Evolutionary conservation across 2,888 invertebrate species (phyloP).

Genomic region (Lithodes maja): DNA sequence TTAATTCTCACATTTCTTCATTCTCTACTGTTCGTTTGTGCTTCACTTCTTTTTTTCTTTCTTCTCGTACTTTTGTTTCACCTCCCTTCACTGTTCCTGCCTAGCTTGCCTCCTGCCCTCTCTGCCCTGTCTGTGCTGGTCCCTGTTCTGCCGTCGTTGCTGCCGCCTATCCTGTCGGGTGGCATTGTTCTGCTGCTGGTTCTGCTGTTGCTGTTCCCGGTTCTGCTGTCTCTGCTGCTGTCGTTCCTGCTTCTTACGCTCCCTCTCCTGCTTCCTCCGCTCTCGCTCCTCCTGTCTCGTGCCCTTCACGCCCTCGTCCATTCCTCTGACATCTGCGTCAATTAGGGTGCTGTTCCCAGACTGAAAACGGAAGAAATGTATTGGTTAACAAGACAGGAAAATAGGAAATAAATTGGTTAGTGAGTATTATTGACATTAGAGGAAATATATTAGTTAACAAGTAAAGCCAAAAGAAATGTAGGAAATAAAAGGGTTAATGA

Average conservation of each 20-base stretch:
- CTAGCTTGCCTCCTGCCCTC: neutral
- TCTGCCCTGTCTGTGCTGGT: neutral
- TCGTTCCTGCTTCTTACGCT: neutral
- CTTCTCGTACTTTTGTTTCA: neutral
- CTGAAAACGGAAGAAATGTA: neutral
- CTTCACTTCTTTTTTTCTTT: no score
- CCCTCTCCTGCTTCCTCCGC: neutral
- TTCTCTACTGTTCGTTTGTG: no score
- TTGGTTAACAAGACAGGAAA: no score
- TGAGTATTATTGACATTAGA: no score
- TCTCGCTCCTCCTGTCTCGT: slow-evolving; percentile 1
- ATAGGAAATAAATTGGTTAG: no score
- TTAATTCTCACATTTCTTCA: no score
- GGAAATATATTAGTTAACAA: no score
- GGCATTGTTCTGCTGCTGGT: neutral
- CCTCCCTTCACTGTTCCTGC: slow-evolving; percentile 15
- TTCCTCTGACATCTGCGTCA: neutral
- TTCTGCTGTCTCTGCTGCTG: neutral
- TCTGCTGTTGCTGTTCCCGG: neutral
- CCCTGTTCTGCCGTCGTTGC: neutral
- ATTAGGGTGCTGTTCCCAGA: neutral
- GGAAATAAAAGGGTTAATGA: no score
- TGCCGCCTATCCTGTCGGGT: neutral
- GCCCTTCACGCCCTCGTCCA: neutral
- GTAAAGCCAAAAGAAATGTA: no score